Evolutionary conservation across 2,113 vertebrate genomes (phyloP).

Genomic region (Galbula dea): DNA sequence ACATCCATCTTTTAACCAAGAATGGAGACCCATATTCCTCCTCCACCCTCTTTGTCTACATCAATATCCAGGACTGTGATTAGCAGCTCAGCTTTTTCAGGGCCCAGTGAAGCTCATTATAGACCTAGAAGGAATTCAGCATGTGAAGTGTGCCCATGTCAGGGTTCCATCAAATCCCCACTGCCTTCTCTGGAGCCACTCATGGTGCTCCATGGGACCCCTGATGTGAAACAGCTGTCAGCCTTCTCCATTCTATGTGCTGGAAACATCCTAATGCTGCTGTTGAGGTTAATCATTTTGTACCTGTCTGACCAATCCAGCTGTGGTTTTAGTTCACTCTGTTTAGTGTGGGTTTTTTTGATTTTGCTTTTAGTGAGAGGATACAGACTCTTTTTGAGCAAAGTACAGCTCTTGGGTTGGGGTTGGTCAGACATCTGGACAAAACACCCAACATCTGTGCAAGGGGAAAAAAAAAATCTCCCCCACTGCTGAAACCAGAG

Average conservation of each 20-base stretch:
- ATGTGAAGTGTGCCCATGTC: neutral
- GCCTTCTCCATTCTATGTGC: neutral
- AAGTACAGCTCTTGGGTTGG: neutral
- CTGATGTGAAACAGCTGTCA: neutral
- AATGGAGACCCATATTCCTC: constrained; percentile 81
- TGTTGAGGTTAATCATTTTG: neutral
- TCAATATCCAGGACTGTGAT: constrained; percentile 73
- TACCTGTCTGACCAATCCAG: neutral
- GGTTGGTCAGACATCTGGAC: neutral
- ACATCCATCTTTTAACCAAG: constrained; percentile 89
- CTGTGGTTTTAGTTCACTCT: constrained; percentile 21
- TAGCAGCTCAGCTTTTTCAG: neutral
- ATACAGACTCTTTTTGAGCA: neutral
- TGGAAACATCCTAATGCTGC: constrained; percentile 41
- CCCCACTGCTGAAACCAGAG: neutral
- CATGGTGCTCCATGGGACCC: neutral
- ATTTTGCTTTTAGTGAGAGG: neutral
- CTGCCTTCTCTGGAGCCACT: constrained; percentile 6
- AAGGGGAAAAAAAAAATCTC: neutral
- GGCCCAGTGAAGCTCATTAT: neutral
- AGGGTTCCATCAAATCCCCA: neutral
- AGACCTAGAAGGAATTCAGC: neutral
- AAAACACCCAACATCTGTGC: neutral
- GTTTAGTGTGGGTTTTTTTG: neutral
- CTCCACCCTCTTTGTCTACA: constrained; percentile 87